These are phyloP conservation scores for Delia radicum DNA, from an alignment of 1,140 invertebrate species.

Conservation along the genomic window DNA sequence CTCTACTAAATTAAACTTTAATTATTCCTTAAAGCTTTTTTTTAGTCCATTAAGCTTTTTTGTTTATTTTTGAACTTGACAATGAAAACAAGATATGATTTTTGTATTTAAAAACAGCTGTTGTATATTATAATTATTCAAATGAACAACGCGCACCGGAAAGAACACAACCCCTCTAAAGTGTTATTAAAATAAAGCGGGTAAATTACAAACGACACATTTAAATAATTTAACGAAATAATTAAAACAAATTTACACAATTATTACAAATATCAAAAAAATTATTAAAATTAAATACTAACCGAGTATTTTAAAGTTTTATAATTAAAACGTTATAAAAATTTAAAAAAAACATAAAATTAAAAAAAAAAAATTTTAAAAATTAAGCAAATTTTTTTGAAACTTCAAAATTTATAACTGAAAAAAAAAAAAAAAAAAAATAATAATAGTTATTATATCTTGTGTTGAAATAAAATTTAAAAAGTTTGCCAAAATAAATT, in stretches of 20 bases:
- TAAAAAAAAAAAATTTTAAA: background rate
- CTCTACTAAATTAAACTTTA: background rate
- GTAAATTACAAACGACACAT: no score
- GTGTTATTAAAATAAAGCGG: background rate
- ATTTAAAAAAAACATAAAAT: background rate
- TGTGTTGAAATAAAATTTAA: no score
- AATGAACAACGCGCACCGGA: constrained; percentile 19
- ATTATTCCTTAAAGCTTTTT: background rate
- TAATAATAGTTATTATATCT: no score
- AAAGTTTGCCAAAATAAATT: no score
- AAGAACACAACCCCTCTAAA: background rate
- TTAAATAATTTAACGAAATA: background rate
- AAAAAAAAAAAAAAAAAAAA: background rate
- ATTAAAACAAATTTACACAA: no score
- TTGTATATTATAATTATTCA: background rate
- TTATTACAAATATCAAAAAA: no score
- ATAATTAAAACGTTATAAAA: no score
- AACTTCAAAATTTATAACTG: background rate
- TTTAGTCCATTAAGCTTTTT: background rate
- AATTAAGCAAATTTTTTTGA: background rate
- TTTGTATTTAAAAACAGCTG: constrained; percentile 10
- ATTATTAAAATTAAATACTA: no score
- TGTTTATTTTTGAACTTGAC: background rate
- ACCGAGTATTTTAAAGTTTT: no score
- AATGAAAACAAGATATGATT: background rate